Base-by-base conservation (phyloP, 2,797 vertebrate species). In the Myotis vivesi region DNA sequence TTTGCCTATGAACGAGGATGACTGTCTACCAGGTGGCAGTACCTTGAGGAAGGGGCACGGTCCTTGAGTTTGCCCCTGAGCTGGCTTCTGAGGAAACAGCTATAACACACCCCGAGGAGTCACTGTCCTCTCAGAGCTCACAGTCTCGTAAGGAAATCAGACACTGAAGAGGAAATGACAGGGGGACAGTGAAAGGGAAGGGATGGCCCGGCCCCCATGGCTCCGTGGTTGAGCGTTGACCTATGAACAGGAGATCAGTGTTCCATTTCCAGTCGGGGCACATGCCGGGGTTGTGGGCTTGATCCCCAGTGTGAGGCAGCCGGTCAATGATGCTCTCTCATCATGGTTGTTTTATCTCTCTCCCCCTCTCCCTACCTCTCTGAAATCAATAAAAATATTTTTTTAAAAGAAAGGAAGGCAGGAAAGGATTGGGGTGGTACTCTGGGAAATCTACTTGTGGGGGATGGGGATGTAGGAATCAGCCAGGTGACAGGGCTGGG, bases 401-500 rank as follows among this genome's bases (percentile, higher is more conserved):
- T 66, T n/a, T 66, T 8, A n/a, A 64, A 64, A 33, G 8, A 66
- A 64, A 17, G 30, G 1, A 64, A 33, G 25, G 30, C n/a, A 66
- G 23, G 44, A 85, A 46, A 36, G 22, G 66, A 7, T 20, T 1
- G 0, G 0, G n/a, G 80, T 13, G 57, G 64, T 38, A 22, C 23
- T 22, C 55, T 23, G 81, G 68, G 53, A 38, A 62, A 12, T 20
- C 51, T 17, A 20, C 17, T n/a, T 57, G 36, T 36, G 53, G 19
- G 15, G 25, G 15, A 1, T 28, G 49, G 15, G 13, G 8, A 44
- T 15, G 25, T 20, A 41, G 36, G 72, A 75, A 8, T 64, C 28
- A 5, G 23, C 57, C 16, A 2, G 25, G 12, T 28, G 49, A 62
- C 0, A 0, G 41, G 36, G 44, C 0, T 1, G 15, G 64, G 62